Conservation (phyloP, 2,888 invertebrate genomes). For the Polydrusus tereticollis region DNA sequence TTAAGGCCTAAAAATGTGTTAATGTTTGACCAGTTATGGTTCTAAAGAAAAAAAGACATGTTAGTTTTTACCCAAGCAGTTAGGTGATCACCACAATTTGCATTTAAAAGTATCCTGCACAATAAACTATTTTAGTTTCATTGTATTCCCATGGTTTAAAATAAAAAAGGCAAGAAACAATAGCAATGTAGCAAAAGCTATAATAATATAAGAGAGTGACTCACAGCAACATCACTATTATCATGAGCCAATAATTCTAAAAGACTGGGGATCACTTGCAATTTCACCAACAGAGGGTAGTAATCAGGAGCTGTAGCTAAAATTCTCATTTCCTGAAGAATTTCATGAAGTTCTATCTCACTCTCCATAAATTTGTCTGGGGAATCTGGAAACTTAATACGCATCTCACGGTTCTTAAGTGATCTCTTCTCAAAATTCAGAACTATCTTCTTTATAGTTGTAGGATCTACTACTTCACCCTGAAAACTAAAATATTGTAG, state of each 20-base stretch:
- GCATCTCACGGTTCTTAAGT: conserved; percentile 95
- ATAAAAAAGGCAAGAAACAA: too few species aligned
- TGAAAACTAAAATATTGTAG: conserved; percentile 61
- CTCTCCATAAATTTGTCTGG: conserved; percentile 99
- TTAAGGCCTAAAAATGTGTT: too few species aligned
- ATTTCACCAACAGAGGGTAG: conserved; percentile 90
- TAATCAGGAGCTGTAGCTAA: conserved; percentile 96
- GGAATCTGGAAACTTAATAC: conserved; percentile 97
- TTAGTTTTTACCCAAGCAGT: too few species aligned
- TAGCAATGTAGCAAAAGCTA: neutral
- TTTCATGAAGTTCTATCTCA: conserved; percentile 82
- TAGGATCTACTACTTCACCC: conserved; percentile 91
- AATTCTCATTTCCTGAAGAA: conserved; percentile 89
- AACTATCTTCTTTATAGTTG: conserved; percentile 88
- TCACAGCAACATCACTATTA: conserved; percentile 86
- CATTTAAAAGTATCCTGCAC: too few species aligned
- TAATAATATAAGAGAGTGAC: conserved; percentile 49
- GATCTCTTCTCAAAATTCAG: conserved; percentile 95
- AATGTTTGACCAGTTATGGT: too few species aligned
- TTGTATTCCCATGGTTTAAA: too few species aligned
- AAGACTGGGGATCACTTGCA: conserved; percentile 91
- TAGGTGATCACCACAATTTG: too few species aligned
- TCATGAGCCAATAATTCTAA: conserved; percentile 94
- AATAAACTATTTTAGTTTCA: too few species aligned
- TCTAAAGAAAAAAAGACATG: too few species aligned